Evolutionary conservation across 1,140 invertebrate genomes (phyloP), one percentile per base, ranked within the genome.

Genomic region (Formica selysi): DNA sequence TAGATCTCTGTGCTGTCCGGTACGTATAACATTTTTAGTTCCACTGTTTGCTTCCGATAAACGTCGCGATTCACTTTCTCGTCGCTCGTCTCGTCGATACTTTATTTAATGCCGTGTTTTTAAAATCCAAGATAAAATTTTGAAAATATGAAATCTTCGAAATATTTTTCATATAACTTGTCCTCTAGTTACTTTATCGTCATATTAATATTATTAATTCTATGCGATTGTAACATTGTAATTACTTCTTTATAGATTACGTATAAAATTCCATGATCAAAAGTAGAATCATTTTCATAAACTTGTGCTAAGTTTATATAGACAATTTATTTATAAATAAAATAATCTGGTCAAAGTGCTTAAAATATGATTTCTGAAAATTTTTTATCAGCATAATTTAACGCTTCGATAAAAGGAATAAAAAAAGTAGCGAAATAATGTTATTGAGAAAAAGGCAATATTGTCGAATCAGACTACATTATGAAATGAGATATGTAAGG

Each of bases 21-120:
- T 83, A 48, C 79, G 57, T 81, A 36, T 83, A 81, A 74, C 41
- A 61, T 57, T n/a, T 83, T 74, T 44, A 74, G 38, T 83, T 73
- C n/a, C 54, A 41, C 54, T 61, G 79, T 70, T 83, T 83, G 79
- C 54, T 61, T 36, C 29, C 41, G 54, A 73, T 73, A 83, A 73
- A 83, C 38, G 48, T 61, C 38, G 64, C 78, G 26, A 80, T 70
- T 29, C 10, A 59, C 22, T 48, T 80, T 54, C 67, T 5, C 32
- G 1, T 13, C 64, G n/a, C 44, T 68, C 44, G 48, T 16, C n/a
- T 48, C 13, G 26, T 62, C 54, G 19, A 48, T 41, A 19, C 48
- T 83, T 83, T 83, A 83, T 62, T 74, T 74, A 83, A 83, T 48
- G 19, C n/a, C 54, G 5, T 16, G 57, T n/a, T 61, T 61, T 71